Evolutionary conservation across 2,113 vertebrate genomes (phyloP).

Genomic region (Lanius collurio): DNA sequence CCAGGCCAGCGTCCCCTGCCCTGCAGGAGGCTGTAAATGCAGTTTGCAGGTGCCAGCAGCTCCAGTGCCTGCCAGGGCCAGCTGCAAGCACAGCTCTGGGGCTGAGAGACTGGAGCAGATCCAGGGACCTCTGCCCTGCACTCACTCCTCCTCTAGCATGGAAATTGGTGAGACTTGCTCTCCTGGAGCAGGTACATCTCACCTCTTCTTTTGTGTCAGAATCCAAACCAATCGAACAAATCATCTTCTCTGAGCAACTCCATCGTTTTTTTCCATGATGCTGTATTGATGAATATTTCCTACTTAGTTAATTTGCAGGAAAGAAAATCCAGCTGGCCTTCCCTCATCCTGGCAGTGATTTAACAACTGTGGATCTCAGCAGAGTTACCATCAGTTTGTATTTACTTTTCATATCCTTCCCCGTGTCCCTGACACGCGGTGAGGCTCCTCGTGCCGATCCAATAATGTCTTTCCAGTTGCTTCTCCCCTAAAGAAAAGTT

Average conservation of each 20-base stretch:
- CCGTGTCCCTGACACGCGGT: background rate
- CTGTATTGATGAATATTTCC: background rate
- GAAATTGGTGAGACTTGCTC: fast-evolving
- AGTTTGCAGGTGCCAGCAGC: background rate
- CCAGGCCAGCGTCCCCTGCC: background rate
- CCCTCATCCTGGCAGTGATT: background rate
- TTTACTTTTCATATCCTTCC: background rate
- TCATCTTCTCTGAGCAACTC: fast-evolving
- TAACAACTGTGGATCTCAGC: background rate
- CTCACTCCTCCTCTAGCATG: fast-evolving
- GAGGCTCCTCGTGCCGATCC: background rate
- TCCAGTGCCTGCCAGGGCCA: background rate
- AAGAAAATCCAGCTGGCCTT: background rate
- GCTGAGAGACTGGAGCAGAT: too few relatives aligned
- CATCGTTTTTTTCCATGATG: fast-evolving
- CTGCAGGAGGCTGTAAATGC: background rate
- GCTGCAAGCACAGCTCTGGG: fast-evolving
- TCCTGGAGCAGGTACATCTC: background rate
- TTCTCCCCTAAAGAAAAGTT: constrained; percentile 58
- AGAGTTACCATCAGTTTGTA: background rate
- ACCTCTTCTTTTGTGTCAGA: background rate
- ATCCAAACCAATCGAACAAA: fast-evolving
- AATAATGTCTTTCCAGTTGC: background rate
- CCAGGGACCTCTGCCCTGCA: background rate
- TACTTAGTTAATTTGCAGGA: background rate